Percentiles rank a stretch among this genome's conserved stretches.
phyloP scores from a whole-genome alignment of 2,797 vertebrate genomes.

The Syncerus caffer region DNA sequence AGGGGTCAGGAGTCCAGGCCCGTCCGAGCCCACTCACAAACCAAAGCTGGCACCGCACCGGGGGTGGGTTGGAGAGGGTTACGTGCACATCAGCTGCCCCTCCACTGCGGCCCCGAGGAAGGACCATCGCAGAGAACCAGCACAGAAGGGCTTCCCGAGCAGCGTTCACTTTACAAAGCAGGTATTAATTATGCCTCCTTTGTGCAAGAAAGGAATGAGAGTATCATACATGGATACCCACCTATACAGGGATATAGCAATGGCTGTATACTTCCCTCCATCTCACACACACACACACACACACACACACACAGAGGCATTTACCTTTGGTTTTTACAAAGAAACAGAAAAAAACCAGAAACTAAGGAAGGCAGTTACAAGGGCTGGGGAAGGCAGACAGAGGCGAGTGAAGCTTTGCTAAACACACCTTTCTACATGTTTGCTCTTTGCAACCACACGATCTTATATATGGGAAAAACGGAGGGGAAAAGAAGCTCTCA shows the following conservation, averaged over 20 bases:
- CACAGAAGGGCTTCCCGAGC: background rate
- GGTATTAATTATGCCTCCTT: background rate
- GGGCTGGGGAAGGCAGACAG: background rate
- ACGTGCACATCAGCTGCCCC: accelerated
- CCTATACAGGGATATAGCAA: background rate
- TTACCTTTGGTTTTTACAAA: background rate
- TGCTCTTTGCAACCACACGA: background rate
- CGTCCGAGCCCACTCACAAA: background rate
- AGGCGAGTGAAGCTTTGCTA: background rate
- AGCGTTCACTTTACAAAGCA: background rate
- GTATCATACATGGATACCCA: background rate
- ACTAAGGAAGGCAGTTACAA: background rate
- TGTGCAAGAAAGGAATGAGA: background rate
- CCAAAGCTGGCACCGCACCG: background rate
- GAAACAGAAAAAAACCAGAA: background rate
- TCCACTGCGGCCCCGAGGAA: background rate
- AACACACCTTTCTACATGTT: background rate
- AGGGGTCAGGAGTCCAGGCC: slow-evolving; percentile 33
- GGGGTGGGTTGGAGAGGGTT: background rate
- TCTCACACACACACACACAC: background rate
- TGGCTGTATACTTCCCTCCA: background rate
- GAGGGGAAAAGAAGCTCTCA: background rate
- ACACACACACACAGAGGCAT: background rate
- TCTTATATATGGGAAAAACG: background rate
- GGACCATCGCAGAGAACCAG: background rate